Base-by-base conservation (phyloP, 2,888 invertebrate genomes). In the Athalia rosae region DNA sequence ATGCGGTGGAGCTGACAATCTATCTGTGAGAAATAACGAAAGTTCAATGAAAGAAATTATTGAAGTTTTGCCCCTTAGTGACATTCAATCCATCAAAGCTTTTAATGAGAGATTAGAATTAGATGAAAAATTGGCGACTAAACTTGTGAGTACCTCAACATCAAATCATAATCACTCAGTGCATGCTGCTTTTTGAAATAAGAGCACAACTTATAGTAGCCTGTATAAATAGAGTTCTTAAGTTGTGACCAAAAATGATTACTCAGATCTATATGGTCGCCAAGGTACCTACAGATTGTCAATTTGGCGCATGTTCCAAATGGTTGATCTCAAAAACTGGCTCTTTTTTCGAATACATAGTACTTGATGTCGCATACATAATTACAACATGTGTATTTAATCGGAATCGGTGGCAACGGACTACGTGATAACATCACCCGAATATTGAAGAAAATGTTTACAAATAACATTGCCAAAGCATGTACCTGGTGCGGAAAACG, bases 401-500 rank as follows among this genome's bases (percentile, higher is more conserved):
- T 41, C n/a, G 61, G 63, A 63, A 63, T 63, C 45, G 63, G 63
- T 45, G 45, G 45, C 43, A 63, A 63, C n/a, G 45, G n/a, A 11
- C 45, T 63, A 4, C 43, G 45, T 4, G 63, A 63, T 63, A 63
- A 45, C n/a, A 63, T n/a, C n/a, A 63, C 63, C 3, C 63, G 63
- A 45, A 63, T 63, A n/a, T n/a, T 63, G n/a, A 63, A 11, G n/a
- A 63, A 45, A 63, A 45, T 63, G n/a, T 63, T 45, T 43, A 45
- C 63, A 11, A 63, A 63, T 45, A 45, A 63, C n/a, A n/a, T 63
- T 13, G 63, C 63, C 45, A 45, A 45, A 11, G 45, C 43, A 63
- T 63, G 63, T 63, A 45, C 63, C 63, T 63, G 63, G 63, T 45
- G 43, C n/a, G 63, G 63, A n/a, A 43, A 11, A 63, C 9, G 63